A percentile compares a stretch with the other conserved stretches of the same genome.
phyloP scores from a whole-genome alignment of 2,797 vertebrate genomes.

The Aphelocoma californica region DNA sequence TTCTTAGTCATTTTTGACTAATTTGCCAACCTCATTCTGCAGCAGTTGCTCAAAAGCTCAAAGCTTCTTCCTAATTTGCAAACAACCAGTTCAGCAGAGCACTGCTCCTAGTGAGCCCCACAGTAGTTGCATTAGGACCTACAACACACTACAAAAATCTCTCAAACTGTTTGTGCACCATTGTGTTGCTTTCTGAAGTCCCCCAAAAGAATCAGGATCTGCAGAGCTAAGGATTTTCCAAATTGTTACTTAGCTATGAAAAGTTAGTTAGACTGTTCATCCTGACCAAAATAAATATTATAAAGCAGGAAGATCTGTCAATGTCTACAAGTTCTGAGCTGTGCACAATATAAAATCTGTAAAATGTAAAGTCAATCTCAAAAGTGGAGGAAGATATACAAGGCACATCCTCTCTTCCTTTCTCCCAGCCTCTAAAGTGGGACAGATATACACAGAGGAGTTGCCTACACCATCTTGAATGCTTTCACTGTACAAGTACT shows the following conservation, averaged over 20 bases:
- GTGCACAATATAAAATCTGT: neutral
- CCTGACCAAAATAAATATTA: neutral
- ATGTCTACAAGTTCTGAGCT: neutral
- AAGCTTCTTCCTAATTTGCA: neutral
- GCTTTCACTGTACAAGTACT: neutral
- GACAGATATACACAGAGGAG: neutral
- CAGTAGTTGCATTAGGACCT: neutral
- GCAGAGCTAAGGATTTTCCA: neutral
- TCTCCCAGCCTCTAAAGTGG: neutral
- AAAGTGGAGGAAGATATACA: neutral
- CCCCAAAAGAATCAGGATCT: neutral
- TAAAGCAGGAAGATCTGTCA: neutral
- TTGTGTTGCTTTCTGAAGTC: neutral
- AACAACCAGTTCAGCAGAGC: neutral
- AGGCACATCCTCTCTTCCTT: neutral
- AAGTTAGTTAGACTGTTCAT: neutral
- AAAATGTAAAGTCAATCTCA: neutral
- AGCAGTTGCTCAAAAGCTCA: neutral
- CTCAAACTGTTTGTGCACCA: neutral
- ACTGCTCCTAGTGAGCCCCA: neutral
- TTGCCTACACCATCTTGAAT: neutral
- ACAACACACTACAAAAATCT: neutral
- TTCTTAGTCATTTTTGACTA: neutral
- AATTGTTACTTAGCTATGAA: neutral
- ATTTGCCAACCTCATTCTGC: neutral